Evolutionary conservation across 92 coral and sea anemone genomes (phyloP), one percentile per base, ranked within the genome.

Genomic region (Desmophyllum pertusum): DNA sequence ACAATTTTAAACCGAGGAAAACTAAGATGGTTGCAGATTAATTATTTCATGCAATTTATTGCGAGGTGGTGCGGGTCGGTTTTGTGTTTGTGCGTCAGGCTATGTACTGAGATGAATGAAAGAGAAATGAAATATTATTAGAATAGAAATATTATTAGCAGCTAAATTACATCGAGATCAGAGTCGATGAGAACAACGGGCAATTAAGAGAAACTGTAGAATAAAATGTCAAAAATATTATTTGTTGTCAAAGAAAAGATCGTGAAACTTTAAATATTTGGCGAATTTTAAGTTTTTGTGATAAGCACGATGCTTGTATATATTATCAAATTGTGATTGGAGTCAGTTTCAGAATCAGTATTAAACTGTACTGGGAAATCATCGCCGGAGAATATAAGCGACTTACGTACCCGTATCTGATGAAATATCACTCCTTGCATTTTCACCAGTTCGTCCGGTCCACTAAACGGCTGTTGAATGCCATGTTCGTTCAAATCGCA

Each of bases 371-470:
- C 31, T 11, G 1, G 6, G 31, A 25, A 67, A 33, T 2, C n/a
- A 36, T 31, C n/a, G n/a, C n/a, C 40, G 2, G 23, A n/a, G 10
- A 11, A n/a, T 5, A 72, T 6, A 0, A 37, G 25, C 27, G 25
- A 67, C 33, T 3, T 3, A 55, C 90, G 27, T 37, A 90, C 93
- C 91, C 86, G 82, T 61, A 90, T 75, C 80, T 90, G 93, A 18
- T 90, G 93, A 66, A 87, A 90, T 9, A 90, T 37, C 76, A 85
- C 70, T 36, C 90, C 90, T 11, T 41, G 61, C 35, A 69, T 38
- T 19, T 73, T 80, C 42, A 82, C 52, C 59, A 90, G 55, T 36
- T 81, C 72, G 10, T 77, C 61, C 5, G 66, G 61, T 30, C 77
- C 82, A 29, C 57, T 52, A 15, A 43, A 77, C 10, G 63, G 68